These are phyloP conservation scores for Acridotheres tristis DNA, from an alignment of 2,797 vertebrate species.

Conservation along the genomic window DNA sequence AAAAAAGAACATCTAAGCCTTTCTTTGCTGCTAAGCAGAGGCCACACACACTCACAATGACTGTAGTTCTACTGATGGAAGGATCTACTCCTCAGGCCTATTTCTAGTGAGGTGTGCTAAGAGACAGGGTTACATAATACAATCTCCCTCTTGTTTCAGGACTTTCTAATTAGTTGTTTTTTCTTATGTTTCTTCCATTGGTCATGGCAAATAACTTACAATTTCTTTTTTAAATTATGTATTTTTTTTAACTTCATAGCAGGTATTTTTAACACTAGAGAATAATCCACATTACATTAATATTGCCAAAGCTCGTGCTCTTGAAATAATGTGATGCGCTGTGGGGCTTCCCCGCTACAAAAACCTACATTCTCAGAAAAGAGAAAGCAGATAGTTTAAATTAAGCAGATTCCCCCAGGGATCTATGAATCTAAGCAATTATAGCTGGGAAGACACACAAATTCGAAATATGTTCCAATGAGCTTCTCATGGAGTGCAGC, in stretches of 20 bases:
- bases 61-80: background rate
- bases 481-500: background rate
- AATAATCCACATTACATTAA: background rate
- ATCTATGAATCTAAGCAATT: background rate
- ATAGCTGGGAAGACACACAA: background rate
- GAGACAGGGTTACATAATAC: background rate
- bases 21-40: background rate
- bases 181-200: background rate
- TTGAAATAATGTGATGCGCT: fast-evolving
- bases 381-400: slow-evolving; percentile 1
- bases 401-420: background rate
- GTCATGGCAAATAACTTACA: background rate
- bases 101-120: background rate
- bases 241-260: background rate
- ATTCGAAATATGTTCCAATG: background rate
- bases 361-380: slow-evolving; percentile 22
- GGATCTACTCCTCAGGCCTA: background rate
- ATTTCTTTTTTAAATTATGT: background rate
- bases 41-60: background rate
- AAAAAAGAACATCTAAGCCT: background rate
- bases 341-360: background rate
- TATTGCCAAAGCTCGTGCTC: background rate
- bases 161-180: background rate
- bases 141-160: background rate
- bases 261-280: background rate